These are phyloP conservation scores for Gari tellinella DNA, from an alignment of 2,888 invertebrate species.

Conservation along the genomic window DNA sequence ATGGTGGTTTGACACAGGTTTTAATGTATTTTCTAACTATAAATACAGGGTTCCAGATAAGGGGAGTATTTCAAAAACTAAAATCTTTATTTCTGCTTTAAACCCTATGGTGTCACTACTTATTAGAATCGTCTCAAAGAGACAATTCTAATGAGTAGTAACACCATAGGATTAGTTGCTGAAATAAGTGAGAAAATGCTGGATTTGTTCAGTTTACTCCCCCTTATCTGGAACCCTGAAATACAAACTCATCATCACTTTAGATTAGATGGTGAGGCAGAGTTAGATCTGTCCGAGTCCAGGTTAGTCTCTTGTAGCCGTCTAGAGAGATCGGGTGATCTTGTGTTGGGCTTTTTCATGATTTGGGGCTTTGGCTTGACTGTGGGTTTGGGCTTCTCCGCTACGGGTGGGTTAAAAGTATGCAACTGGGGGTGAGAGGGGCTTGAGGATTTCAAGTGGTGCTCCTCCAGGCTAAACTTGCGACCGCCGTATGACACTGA, in stretches of 20 bases:
- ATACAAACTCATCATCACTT: constrained; percentile 12
- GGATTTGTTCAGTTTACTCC: too few species aligned
- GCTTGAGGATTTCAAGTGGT: constrained; percentile 36
- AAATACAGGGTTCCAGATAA: too few species aligned
- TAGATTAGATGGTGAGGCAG: constrained; percentile 42
- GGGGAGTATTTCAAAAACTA: too few species aligned
- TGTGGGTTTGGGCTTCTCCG: constrained; percentile 82
- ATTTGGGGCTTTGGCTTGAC: constrained; percentile 91
- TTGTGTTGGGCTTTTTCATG: constrained; percentile 86
- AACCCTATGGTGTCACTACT: too few species aligned
- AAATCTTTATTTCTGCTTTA: too few species aligned
- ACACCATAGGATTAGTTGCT: too few species aligned
- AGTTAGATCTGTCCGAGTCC: constrained; percentile 40
- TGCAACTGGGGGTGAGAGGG: constrained; percentile 66
- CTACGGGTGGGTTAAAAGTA: constrained; percentile 73
- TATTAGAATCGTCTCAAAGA: too few species aligned
- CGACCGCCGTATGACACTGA: constrained; percentile 19
- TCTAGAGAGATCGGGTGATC: constrained; percentile 64
- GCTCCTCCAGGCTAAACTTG: constrained; percentile 57
- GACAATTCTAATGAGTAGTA: too few species aligned
- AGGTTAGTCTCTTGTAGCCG: constrained; percentile 61
- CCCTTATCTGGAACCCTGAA: too few species aligned
- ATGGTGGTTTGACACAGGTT: too few species aligned
- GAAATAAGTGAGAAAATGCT: too few species aligned
- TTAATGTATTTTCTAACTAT: not conserved